These are phyloP conservation scores for Trichoplax adhaerens DNA, from an alignment of 37 sponge, comb jelly and placozoan species.

Conservation along the genomic window DNA sequence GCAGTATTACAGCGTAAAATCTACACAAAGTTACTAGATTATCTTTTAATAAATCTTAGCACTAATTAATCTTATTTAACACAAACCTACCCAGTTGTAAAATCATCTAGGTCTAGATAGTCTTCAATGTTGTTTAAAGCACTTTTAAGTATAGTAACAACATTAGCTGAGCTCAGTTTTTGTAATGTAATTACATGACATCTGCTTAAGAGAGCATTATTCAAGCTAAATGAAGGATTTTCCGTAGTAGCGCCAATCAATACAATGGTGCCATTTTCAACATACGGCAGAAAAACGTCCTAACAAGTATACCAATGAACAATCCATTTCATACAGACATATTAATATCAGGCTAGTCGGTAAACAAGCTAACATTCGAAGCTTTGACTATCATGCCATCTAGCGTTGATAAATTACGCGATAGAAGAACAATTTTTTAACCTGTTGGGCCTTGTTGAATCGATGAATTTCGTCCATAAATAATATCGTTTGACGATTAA, in stretches of 20 bases:
- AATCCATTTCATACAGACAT: no score
- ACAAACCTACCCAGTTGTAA: no score
- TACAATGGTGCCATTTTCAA: slow-evolving; percentile 34
- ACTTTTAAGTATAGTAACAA: slow-evolving; percentile 11
- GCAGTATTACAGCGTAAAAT: no score
- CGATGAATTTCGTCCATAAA: slow-evolving; percentile 38
- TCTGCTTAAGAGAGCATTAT: slow-evolving; percentile 29
- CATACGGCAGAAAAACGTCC: slow-evolving; percentile 33
- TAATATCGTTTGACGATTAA: slow-evolving; percentile 21
- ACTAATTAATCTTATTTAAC: no score
- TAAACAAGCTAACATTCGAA: no score
- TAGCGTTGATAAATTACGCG: no score
- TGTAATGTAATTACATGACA: slow-evolving; percentile 26
- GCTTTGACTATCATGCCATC: no score
- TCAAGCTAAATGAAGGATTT: slow-evolving; percentile 35
- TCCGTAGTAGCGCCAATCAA: slow-evolving; percentile 38
- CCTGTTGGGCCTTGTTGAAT: slow-evolving; percentile 38
- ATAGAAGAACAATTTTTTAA: not conserved
- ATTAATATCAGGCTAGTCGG: no score
- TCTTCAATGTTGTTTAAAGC: slow-evolving; percentile 3
- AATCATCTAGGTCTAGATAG: no score
- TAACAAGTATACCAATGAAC: not conserved
- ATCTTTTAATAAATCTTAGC: no score
- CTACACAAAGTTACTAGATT: no score
- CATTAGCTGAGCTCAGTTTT: slow-evolving; percentile 12